These are phyloP conservation scores for Nycticorax nycticorax DNA, from an alignment of 2,113 vertebrate species.

Conservation along the genomic window DNA sequence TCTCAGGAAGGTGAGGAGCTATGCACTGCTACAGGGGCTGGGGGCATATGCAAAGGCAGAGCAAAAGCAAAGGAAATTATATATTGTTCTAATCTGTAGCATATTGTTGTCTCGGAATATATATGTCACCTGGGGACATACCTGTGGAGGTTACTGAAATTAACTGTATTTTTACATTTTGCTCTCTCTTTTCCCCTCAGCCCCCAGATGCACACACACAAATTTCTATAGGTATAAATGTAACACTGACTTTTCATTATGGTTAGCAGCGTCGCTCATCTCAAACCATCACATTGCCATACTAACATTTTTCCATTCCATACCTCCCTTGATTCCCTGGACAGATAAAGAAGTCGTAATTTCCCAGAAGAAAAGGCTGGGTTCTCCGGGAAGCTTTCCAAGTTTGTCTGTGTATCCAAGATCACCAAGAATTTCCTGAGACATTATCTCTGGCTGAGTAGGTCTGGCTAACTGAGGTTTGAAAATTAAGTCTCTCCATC, in stretches of 20 bases:
- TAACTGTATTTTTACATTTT: neutral
- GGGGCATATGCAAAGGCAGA: neutral
- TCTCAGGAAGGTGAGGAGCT: neutral
- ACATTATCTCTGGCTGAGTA: neutral
- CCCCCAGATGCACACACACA: neutral
- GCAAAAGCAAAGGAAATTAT: neutral
- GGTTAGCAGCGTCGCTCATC: neutral
- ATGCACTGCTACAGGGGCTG: accelerated
- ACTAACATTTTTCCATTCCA: neutral
- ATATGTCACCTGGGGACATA: neutral
- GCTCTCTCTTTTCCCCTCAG: neutral
- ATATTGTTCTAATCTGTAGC: neutral
- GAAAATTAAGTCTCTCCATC: neutral
- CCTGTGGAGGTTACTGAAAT: neutral
- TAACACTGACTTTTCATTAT: neutral
- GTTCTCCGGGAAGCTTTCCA: neutral
- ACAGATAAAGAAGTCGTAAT: neutral
- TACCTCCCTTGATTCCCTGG: neutral
- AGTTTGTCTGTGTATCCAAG: neutral
- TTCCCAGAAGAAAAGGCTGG: neutral
- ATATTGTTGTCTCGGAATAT: neutral
- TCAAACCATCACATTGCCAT: neutral
- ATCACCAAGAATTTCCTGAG: neutral
- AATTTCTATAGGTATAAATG: neutral
- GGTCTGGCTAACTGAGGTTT: neutral